These are phyloP conservation scores for Pilophorus perplexus DNA, from an alignment of 2,888 invertebrate genomes.

Conservation along the genomic window DNA sequence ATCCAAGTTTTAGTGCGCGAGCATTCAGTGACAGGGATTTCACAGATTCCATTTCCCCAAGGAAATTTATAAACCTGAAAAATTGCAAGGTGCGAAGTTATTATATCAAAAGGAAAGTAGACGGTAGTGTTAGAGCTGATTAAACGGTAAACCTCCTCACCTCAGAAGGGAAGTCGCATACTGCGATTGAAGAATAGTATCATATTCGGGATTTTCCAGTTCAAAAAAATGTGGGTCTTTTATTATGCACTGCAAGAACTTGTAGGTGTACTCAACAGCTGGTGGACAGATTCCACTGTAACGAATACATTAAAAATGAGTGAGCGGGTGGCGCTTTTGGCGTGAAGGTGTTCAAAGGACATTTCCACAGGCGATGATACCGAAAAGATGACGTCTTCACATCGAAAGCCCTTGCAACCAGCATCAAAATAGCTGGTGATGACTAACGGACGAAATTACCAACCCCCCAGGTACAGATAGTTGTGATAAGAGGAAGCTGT, in stretches of 20 bases:
- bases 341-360: no score
- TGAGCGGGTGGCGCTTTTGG: no score
- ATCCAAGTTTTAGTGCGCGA: slow-evolving; percentile 6
- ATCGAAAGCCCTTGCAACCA: no score
- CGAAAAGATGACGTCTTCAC: no score
- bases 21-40: slow-evolving; percentile 2
- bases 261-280: neutral
- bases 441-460: no score
- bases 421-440: no score
- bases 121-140: no score
- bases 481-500: no score
- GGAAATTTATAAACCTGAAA: slow-evolving; percentile 8
- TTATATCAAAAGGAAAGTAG: neutral
- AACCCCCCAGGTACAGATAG: no score
- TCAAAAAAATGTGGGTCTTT: neutral
- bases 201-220: neutral
- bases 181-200: slow-evolving; percentile 1
- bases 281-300: neutral
- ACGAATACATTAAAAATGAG: no score
- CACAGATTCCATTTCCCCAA: slow-evolving; percentile 7
- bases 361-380: no score
- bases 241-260: neutral
- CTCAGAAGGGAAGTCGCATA: slow-evolving; percentile 1
- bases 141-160: neutral
- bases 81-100: neutral